Conservation (phyloP, 92 coral and sea anemone genomes). For the Zoanthus sociatus region DNA sequence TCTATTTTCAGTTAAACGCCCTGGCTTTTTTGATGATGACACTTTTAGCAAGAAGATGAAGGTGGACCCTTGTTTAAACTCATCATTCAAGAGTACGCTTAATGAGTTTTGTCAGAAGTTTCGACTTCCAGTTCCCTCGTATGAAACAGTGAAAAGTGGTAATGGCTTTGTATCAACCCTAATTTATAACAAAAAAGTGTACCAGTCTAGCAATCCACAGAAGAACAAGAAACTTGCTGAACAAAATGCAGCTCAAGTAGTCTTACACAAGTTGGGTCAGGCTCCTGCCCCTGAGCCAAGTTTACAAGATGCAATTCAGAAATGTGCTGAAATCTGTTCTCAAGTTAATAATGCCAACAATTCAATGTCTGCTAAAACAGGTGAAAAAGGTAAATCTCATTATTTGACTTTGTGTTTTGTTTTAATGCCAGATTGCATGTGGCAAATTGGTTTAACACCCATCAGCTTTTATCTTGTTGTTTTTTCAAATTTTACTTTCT, state of each 20-base stretch:
- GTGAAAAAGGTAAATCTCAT: background rate
- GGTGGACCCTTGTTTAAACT: slow-evolving; percentile 37
- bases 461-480: background rate
- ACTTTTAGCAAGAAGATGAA: slow-evolving; percentile 70
- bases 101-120: slow-evolving; percentile 95
- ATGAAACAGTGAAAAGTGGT: slow-evolving; percentile 66
- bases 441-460: background rate
- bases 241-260: slow-evolving; percentile 92
- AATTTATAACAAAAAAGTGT: slow-evolving; percentile 74
- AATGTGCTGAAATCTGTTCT: slow-evolving; percentile 64
- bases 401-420: background rate
- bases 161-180: slow-evolving; percentile 79
- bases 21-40: slow-evolving; percentile 29
- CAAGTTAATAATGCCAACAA: slow-evolving; percentile 8
- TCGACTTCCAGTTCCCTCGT: slow-evolving; percentile 78
- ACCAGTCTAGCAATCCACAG: slow-evolving; percentile 69
- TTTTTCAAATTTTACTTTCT: background rate
- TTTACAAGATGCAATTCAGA: slow-evolving; percentile 62
- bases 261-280: slow-evolving; percentile 78
- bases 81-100: slow-evolving; percentile 83
- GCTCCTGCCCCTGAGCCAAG: slow-evolving; percentile 76
- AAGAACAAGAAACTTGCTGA: slow-evolving; percentile 85
- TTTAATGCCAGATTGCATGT: background rate
- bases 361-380: background rate
- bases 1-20: slow-evolving; percentile 7